Conservation (phyloP, 2,797 vertebrate species). For the Myotis daubentonii region DNA sequence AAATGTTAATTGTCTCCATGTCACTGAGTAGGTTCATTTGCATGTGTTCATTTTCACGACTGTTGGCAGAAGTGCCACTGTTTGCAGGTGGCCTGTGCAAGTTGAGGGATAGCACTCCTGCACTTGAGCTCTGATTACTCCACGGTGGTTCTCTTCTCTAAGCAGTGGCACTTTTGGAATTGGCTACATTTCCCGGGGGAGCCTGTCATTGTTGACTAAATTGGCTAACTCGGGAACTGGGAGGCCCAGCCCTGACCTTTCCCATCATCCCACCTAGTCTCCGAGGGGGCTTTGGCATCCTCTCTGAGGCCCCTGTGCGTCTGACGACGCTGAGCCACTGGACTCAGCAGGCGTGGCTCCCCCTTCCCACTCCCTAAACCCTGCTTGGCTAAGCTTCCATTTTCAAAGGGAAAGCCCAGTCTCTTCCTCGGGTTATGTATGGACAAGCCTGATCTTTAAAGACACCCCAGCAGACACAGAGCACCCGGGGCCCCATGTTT, state of each 20-base stretch:
- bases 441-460: constrained; percentile 64
- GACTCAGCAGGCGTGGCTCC: neutral
- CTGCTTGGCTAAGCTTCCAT: neutral
- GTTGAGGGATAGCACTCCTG: neutral
- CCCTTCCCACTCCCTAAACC: neutral
- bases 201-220: neutral
- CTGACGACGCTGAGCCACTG: neutral
- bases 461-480: constrained; percentile 64
- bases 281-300: neutral
- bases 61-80: neutral
- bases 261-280: neutral
- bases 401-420: constrained; percentile 57
- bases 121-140: neutral
- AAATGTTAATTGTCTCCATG: neutral
- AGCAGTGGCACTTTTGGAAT: neutral
- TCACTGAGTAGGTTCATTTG: neutral
- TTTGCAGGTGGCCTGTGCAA: neutral
- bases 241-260: constrained; percentile 35
- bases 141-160: neutral
- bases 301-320: neutral
- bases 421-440: constrained; percentile 48
- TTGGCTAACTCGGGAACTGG: neutral
- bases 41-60: neutral
- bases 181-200: neutral
- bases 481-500: constrained; percentile 54